phyloP scores from a whole-genome alignment of 2,797 vertebrate genomes.

The Gymnocypris eckloni region DNA sequence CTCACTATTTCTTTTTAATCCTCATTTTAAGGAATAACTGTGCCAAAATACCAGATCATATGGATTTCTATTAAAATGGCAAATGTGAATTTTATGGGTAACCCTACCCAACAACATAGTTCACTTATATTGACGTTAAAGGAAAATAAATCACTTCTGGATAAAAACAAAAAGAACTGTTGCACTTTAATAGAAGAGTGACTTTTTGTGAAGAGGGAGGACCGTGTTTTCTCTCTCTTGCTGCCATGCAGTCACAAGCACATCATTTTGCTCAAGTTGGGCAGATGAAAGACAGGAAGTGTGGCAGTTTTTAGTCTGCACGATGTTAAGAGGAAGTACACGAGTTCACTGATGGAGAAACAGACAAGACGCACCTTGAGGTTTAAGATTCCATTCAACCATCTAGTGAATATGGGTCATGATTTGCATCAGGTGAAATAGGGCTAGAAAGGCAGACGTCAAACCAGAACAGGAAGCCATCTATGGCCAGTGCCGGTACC shows the following conservation, averaged over 20 bases:
- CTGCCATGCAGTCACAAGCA: not conserved
- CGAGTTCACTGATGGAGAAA: conserved; percentile 32
- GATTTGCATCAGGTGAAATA: conserved; percentile 5
- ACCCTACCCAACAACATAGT: not conserved
- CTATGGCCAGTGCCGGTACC: conserved; percentile 16
- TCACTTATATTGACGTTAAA: not conserved
- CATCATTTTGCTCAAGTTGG: conserved; percentile 8
- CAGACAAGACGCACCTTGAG: conserved; percentile 28
- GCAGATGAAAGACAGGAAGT: conserved; percentile 51
- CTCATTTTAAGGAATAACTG: conserved; percentile 4
- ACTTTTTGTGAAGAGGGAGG: not conserved
- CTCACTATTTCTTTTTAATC: not conserved
- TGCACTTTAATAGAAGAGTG: not conserved
- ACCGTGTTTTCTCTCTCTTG: not conserved
- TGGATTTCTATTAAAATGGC: not conserved
- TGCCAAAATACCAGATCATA: not conserved
- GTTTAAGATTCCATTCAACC: conserved; percentile 18
- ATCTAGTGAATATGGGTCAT: conserved; percentile 9
- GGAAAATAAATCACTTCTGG: no score
- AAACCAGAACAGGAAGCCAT: conserved; percentile 37
- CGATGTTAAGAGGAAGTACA: conserved; percentile 15
- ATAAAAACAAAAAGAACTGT: not conserved
- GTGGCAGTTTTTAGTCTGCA: conserved; percentile 26
- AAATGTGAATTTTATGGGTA: not conserved
- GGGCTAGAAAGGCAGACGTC: not conserved